Evolutionary conservation across 1,140 invertebrate species (phyloP).

Genomic region (Aphis gossypii): DNA sequence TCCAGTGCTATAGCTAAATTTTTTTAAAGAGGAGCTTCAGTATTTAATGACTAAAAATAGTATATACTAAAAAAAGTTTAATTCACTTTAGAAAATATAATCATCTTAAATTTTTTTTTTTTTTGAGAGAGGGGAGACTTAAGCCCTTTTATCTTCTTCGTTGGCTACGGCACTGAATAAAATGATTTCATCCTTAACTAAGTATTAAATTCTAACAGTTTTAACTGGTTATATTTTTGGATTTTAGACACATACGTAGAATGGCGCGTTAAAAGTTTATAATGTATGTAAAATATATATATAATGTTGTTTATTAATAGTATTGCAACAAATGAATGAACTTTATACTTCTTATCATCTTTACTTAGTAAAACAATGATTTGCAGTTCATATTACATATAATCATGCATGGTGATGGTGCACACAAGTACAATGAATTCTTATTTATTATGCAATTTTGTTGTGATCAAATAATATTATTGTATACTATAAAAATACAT

Average conservation of each 20-base stretch:
- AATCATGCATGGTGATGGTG: background rate
- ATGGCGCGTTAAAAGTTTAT: background rate
- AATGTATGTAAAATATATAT: background rate
- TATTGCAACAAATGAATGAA: background rate
- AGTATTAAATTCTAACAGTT: background rate
- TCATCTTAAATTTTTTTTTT: background rate
- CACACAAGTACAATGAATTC: background rate
- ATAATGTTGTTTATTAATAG: background rate
- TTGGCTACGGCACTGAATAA: no score
- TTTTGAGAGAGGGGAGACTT: background rate
- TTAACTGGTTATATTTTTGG: background rate
- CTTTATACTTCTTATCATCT: background rate
- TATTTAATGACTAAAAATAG: background rate
- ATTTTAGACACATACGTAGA: background rate
- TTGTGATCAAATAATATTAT: background rate
- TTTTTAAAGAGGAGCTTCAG: background rate
- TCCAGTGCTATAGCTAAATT: background rate
- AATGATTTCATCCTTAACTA: background rate
- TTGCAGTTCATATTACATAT: background rate
- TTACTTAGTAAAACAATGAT: background rate
- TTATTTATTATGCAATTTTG: slow-evolving; percentile 13
- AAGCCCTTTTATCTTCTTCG: no score
- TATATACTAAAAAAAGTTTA: background rate
- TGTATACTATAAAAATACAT: background rate
- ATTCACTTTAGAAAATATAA: background rate